Evolutionary conservation across 2,113 vertebrate genomes (phyloP), one percentile per base, ranked within the genome.

Genomic region (Epinephelus cyanopodus): DNA sequence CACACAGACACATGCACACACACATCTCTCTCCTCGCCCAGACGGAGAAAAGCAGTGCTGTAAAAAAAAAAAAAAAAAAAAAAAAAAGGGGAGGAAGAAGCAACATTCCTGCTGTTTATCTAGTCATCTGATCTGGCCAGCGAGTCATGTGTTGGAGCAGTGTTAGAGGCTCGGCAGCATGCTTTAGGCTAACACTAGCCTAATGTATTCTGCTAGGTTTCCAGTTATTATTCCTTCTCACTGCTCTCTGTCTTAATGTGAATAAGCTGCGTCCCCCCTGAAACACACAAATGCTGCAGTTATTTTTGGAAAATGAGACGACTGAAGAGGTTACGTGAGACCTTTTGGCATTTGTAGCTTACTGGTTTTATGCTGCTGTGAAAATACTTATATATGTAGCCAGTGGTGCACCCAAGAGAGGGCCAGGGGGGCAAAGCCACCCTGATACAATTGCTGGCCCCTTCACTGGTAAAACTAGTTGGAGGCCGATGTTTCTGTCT

Each of bases 101-200:
- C 82, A 65, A 82, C 91, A 94, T 93, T 94, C 91, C 87, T 87
- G 84, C 79, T 77, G 75, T 90, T 90, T 90, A 93, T 94, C 85
- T 65, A 91, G 93, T 95, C 94, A 95, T 94, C 92, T 94, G 94
- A 95, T 94, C 88, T 67, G 63, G 27, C 66, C 63, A 52, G 84
- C 54, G 54, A 92, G 93, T 93, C 94, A 95, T 92, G 92, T 87
- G 93, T 84, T 70, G 18, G 45, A 83, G 74, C 82, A 2, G 53
- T 58, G 76, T 83, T 73, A 23, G 65, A 87, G 67, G 50, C 79
- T 82, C 27, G 6, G 74, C 74, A 48, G 74, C 77, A 37, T 39
- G 80, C 91, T 91, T 66, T 33, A 79, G 90, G 91, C 92, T 61
- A 89, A 87, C 65, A 7, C 70, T 73, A 25, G 74, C 39, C 52